phyloP scores from a whole-genome alignment of 2,888 invertebrate genomes.

The Dendrolimus houi region DNA sequence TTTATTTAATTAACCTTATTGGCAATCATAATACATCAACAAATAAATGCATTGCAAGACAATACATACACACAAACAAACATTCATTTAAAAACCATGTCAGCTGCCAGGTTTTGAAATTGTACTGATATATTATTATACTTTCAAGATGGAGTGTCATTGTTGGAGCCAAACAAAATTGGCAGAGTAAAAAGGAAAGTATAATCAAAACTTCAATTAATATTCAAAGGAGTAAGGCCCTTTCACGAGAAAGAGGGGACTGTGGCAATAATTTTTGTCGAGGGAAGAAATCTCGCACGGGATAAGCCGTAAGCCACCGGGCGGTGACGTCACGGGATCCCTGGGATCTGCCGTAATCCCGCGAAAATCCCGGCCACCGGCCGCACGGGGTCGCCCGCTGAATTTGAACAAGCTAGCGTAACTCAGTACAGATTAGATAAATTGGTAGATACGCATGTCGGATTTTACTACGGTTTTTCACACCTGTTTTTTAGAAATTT shows the following conservation, averaged over 20 bases:
- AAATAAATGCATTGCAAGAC: too few species aligned
- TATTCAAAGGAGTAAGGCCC: too few species aligned
- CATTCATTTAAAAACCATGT: too few species aligned
- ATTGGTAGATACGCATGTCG: conserved; percentile 10
- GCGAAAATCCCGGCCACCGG: conserved; percentile 19
- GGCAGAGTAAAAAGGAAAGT: too few species aligned
- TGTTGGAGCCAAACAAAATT: too few species aligned
- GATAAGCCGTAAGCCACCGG: conserved; percentile 44
- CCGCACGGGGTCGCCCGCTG: conserved; percentile 21
- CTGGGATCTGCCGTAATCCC: conserved; percentile 30
- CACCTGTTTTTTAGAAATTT: conserved; percentile 3
- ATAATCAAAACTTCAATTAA: too few species aligned
- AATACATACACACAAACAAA: too few species aligned
- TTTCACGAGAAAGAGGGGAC: neutral
- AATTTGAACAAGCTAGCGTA: conserved; percentile 26
- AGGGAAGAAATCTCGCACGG: conserved; percentile 34
- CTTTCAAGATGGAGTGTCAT: too few species aligned
- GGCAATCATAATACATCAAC: too few species aligned
- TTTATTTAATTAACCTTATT: too few species aligned
- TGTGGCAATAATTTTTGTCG: conserved; percentile 25
- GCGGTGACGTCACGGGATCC: conserved; percentile 37
- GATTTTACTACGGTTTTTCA: conserved; percentile 2
- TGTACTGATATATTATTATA: too few species aligned
- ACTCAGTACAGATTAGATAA: conserved; percentile 10
- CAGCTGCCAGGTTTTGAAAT: too few species aligned